Conservation (phyloP, 2,797 vertebrate genomes). For the Netta rufina region DNA sequence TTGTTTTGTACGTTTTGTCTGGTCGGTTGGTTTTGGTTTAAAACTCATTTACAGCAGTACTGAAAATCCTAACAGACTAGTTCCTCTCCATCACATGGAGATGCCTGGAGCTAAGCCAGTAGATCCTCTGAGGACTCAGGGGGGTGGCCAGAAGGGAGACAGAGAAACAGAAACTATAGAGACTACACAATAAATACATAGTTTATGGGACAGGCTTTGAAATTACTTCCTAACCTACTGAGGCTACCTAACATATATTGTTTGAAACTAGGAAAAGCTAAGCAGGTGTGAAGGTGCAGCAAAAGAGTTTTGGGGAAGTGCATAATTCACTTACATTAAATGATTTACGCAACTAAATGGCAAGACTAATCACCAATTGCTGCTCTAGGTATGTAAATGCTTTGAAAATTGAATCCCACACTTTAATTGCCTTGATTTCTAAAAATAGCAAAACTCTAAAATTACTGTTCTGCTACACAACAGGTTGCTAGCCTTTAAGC, state of each 20-base stretch:
- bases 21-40: background rate
- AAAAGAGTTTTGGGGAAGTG: background rate
- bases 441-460: background rate
- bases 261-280: background rate
- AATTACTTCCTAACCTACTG: background rate
- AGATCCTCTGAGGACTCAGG: background rate
- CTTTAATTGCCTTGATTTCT: background rate
- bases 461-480: background rate
- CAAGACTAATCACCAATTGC: background rate
- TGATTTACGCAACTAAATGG: background rate
- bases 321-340: background rate
- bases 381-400: background rate
- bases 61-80: background rate
- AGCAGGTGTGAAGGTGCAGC: background rate
- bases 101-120: background rate
- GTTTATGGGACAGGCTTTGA: background rate
- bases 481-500: background rate
- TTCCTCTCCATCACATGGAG: background rate
- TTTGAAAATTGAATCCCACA: background rate
- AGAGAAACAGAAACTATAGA: background rate
- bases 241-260: rapidly evolving
- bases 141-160: background rate
- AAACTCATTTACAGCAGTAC: background rate
- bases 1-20: background rate
- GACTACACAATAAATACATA: background rate